phyloP scores from a whole-genome alignment of 2,888 invertebrate species.

The Zele albiditarsus region DNA sequence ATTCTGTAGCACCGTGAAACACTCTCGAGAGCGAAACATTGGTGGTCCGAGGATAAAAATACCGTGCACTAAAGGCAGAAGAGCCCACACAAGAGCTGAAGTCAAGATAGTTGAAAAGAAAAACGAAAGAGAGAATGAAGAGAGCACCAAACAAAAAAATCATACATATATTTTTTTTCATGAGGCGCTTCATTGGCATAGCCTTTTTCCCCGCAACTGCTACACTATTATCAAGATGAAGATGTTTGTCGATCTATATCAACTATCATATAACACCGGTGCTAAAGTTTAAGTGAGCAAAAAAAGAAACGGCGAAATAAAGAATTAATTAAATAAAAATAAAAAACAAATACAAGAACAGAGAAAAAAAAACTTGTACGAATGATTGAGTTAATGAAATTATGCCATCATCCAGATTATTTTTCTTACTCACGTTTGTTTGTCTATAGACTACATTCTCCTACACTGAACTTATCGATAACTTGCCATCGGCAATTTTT shows the following conservation, averaged over 20 bases:
- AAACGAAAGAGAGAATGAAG: not conserved
- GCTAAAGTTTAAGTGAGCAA: not conserved
- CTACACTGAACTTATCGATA: slow-evolving; percentile 3
- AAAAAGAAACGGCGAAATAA: not conserved
- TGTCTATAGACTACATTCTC: not conserved
- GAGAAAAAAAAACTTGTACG: not conserved
- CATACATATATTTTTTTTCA: not conserved
- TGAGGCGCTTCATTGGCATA: not conserved
- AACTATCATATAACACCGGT: not conserved
- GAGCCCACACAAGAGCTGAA: not conserved
- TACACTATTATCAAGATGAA: not conserved
- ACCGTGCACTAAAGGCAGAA: slow-evolving; percentile 10
- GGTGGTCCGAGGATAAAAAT: not conserved
- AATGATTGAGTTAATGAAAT: not conserved
- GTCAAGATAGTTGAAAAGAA: not conserved
- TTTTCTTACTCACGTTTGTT: not conserved
- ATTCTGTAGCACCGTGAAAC: slow-evolving; percentile 1
- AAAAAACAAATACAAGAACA: not conserved
- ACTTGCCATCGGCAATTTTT: slow-evolving; percentile 13
- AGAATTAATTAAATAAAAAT: not conserved
- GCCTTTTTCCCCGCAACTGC: not conserved
- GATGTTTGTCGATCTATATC: not conserved
- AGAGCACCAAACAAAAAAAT: not conserved
- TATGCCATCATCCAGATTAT: slow-evolving; percentile 7
- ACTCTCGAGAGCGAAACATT: not conserved